phyloP scores from a whole-genome alignment of 2,797 vertebrate species.

The Phrynocephalus guinanensis region DNA sequence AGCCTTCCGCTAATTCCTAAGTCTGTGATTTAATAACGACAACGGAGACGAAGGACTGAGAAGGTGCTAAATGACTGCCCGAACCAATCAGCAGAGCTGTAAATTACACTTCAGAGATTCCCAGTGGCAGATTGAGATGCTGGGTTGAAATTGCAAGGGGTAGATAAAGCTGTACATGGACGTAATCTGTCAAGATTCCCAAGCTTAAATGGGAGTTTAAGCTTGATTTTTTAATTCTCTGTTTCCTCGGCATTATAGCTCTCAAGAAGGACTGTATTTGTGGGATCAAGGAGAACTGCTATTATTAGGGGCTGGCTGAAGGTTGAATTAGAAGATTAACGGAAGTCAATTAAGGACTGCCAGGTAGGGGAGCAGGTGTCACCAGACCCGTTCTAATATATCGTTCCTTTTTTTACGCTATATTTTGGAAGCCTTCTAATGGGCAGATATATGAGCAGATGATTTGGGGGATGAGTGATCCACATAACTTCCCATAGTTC shows the following conservation, averaged over 20 bases:
- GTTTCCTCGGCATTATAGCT: slow-evolving; percentile 13
- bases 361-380: neutral
- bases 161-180: slow-evolving; percentile 47
- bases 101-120: slow-evolving; percentile 55
- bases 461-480: neutral
- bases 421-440: neutral
- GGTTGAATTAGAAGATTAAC: slow-evolving; percentile 5
- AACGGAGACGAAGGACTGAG: slow-evolving; percentile 32
- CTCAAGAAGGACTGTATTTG: neutral
- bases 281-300: neutral
- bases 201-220: slow-evolving; percentile 15
- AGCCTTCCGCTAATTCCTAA: slow-evolving; percentile 56
- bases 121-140: slow-evolving; percentile 54
- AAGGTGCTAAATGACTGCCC: slow-evolving; percentile 62
- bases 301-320: neutral
- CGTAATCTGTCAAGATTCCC: slow-evolving; percentile 48
- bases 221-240: slow-evolving; percentile 37
- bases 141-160: slow-evolving; percentile 37
- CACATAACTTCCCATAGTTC: neutral
- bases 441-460: too few relatives aligned
- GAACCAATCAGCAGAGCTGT: slow-evolving; percentile 50
- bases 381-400: neutral
- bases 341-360: neutral
- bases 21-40: slow-evolving; percentile 55
- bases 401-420: neutral